A percentile compares a stretch with the other conserved stretches of the same genome.
Evolutionary conservation across 2,797 vertebrate species (phyloP).

Genomic region (Crocidura indochinensis): DNA sequence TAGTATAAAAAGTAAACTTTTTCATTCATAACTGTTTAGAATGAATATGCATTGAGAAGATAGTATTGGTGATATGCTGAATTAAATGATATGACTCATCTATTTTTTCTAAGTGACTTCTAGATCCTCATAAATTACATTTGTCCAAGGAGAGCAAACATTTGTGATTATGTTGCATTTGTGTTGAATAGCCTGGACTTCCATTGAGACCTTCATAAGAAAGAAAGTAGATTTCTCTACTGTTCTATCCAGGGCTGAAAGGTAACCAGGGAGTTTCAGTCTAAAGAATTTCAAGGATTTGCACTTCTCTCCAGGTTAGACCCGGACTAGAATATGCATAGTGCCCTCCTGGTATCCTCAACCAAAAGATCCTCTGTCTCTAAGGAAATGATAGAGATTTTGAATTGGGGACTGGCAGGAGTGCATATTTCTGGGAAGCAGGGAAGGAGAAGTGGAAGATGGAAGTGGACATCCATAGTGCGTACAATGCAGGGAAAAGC

Average conservation of each 20-base stretch:
- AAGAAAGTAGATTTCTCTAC: neutral
- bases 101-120: neutral
- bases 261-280: neutral
- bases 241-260: neutral
- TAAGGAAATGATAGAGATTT: neutral
- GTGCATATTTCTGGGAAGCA: neutral
- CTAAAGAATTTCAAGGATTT: neutral
- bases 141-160: neutral
- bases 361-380: neutral
- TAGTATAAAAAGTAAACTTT: neutral
- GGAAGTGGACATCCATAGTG: neutral
- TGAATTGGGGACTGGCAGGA: neutral
- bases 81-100: neutral
- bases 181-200: neutral
- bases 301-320: neutral
- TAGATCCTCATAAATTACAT: neutral
- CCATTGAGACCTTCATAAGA: neutral
- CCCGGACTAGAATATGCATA: accelerated
- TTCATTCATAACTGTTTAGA: neutral
- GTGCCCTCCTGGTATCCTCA: neutral
- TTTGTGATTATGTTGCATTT: neutral
- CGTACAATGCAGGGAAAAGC: neutral
- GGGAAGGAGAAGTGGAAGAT: no score
- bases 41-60: neutral
- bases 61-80: neutral